Evolutionary conservation across 1,140 invertebrate species (phyloP), one percentile per base, ranked within the genome.

Genomic region (Caenorhabditis latens): DNA sequence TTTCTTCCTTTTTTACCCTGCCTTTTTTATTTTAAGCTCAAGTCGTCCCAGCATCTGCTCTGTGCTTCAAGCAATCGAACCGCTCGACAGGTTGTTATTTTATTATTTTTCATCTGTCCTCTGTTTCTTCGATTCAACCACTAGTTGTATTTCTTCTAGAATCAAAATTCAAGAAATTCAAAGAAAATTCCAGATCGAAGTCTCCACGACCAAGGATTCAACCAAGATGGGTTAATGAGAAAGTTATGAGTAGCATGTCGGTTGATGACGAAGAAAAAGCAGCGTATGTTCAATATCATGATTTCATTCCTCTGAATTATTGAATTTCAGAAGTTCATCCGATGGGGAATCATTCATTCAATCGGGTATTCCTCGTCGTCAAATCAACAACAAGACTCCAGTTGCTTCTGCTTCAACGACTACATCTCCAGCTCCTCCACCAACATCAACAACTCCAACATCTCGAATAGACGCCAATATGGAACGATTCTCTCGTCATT

Each of bases 161-260:
- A 19, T 63, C 11, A 13, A 8, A 8, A 24, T 24, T 32, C 13
- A 7, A 32, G 24, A 14, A 21, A 14, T 13, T 32, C 9, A 3
- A 55, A 19, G 6, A 2, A 21, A n/a, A 48, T 42, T 85, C 79
- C 53, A 85, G 85, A 40, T 84, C 71, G 42, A 85, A 87, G 79
- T 91, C 88, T 13, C 91, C 91, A 9, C 85, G 91, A 46, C 91
- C 91, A 7, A 71, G 90, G 40, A 92, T 92, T 16, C 91, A 90
- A 16, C 91, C 91, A 19, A 91, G 90, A 24, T 92, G 91, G 91
- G 92, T 92, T 6, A 91, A 92, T 84, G 91, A 92, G 63, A 92
- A 92, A 75, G 91, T 91, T 19, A 90, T 92, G 83, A 90, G 88
- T 46, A 90, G 88, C 61, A 91, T 92, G 86, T 91, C 90, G 40